Evolutionary conservation across 2,797 vertebrate species (phyloP).

Genomic region (Gymnothorax javanicus): DNA sequence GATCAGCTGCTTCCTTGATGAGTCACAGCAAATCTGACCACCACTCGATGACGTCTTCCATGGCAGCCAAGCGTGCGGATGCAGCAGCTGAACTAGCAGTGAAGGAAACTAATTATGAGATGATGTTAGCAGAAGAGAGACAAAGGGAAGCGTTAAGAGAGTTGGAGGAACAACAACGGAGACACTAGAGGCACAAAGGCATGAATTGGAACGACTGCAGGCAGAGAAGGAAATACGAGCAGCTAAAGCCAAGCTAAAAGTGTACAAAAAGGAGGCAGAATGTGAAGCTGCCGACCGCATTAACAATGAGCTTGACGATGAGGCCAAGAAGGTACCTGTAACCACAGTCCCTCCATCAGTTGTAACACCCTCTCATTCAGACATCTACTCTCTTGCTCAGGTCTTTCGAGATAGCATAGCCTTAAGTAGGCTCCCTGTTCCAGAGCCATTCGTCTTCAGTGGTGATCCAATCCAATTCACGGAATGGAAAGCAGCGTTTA

Average conservation of each 20-base stretch:
- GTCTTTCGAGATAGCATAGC: constrained; percentile 41
- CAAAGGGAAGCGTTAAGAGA: constrained; percentile 32
- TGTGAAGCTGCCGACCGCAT: constrained; percentile 2
- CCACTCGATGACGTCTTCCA: background rate
- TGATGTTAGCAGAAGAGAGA: constrained; percentile 33
- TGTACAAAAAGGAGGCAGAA: constrained; percentile 29
- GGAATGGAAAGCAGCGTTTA: constrained; percentile 40
- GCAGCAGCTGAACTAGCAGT: constrained; percentile 31
- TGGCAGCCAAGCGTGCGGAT: constrained; percentile 12
- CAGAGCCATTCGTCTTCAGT: constrained; percentile 35
- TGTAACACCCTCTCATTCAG: background rate
- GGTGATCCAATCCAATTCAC: constrained; percentile 37
- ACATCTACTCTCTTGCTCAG: constrained; percentile 26
- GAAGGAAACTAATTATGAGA: constrained; percentile 33
- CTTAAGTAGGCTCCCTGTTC: constrained; percentile 37
- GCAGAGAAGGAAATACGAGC: constrained; percentile 29
- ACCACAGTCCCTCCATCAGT: background rate
- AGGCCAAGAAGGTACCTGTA: no score
- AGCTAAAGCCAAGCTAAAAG: constrained; percentile 30
- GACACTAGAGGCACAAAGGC: constrained; percentile 32
- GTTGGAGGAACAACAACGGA: constrained; percentile 34
- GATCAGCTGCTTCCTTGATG: constrained; percentile 29
- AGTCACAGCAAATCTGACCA: background rate
- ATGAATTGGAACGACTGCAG: constrained; percentile 33
- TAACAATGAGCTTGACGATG: background rate